Base-by-base conservation (phyloP, 2,888 invertebrate genomes). In the Agrotis clavis region DNA sequence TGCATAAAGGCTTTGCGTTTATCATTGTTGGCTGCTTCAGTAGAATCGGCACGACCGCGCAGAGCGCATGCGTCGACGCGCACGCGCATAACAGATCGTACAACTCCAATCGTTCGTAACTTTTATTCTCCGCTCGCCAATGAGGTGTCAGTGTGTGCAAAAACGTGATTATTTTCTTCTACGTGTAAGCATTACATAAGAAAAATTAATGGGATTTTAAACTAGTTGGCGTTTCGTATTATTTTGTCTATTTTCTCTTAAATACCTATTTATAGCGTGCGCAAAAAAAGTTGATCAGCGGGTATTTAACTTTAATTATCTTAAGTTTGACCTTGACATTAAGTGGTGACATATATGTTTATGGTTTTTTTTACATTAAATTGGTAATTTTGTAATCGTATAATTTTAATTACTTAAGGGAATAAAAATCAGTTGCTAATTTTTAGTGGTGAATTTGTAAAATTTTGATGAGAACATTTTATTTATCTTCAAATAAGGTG, bases 1-100 rank as follows among this genome's bases (percentile, higher is more conserved):
- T 95, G 94, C 94, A 92, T 93, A 93, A 94, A 95, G 93, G 90
- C 92, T 92, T 90, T 89, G 88, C 90, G 90, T 92, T 91, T 91
- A 92, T 91, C 92, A 91, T 89, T 91, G 89, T 90, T 87, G 90
- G 83, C 84, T 77, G 78, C 88, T 87, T 94, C 94, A 96, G 95
- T 96, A 91, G 86, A 93, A 88, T 88, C 92, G 90, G 89, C 85
- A 89, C 92, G 74, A 90, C 86, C 94, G 93, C 85, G 86, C 86
- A 86, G 94, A 90, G 87, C 92, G 92, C 95, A 94, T 94, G 94
- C 90, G 86, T 86, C 71, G 76, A 66, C 45, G 88, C 91, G 91
- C 91, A 64, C 80, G 82, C 80, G 80, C 80, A 81, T 65, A 67
- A 67, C 21, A 67, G 48, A 75, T 76, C 81, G 72, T 65, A 48